Percentiles rank a stretch among this genome's conserved stretches.
phyloP scores from a whole-genome alignment of 2,888 invertebrate genomes.

The Netelia virgata region DNA sequence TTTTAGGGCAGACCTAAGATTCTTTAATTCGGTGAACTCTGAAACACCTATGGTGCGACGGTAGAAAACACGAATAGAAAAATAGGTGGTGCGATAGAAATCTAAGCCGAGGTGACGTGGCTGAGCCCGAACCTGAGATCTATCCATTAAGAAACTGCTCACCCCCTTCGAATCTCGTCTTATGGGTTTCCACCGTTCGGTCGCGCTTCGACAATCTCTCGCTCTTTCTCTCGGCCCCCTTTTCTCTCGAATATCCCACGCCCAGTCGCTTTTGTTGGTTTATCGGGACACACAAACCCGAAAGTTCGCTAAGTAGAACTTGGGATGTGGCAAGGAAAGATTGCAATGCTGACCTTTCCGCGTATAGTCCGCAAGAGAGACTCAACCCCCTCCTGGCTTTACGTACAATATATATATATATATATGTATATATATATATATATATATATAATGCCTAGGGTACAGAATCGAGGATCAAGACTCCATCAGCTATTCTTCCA shows the following conservation, averaged over 20 bases:
- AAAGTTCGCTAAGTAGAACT: constrained; percentile 23
- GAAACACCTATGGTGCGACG: too few species aligned
- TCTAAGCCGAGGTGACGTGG: neutral
- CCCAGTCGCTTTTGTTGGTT: constrained; percentile 84
- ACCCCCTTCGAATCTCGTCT: constrained; percentile 30
- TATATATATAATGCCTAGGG: neutral
- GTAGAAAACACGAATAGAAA: too few species aligned
- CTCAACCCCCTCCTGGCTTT: constrained; percentile 14
- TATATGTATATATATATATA: neutral
- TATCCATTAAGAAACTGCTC: constrained; percentile 46
- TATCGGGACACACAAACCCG: constrained; percentile 72
- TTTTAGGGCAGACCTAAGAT: too few species aligned
- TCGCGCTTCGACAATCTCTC: constrained; percentile 49
- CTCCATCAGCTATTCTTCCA: constrained; percentile 46
- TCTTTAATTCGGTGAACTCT: too few species aligned
- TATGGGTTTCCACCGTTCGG: constrained; percentile 43
- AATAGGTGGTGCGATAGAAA: too few species aligned
- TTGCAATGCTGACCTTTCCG: constrained; percentile 54
- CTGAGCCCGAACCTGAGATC: constrained; percentile 10
- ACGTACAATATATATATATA: constrained; percentile 9
- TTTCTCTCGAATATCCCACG: constrained; percentile 26
- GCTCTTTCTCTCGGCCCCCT: constrained; percentile 34
- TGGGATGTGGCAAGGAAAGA: constrained; percentile 64
- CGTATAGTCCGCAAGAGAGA: constrained; percentile 4
- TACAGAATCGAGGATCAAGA: constrained; percentile 32